Base-by-base conservation (phyloP, 2,797 vertebrate species). In the Lutjanus argentimaculatus region DNA sequence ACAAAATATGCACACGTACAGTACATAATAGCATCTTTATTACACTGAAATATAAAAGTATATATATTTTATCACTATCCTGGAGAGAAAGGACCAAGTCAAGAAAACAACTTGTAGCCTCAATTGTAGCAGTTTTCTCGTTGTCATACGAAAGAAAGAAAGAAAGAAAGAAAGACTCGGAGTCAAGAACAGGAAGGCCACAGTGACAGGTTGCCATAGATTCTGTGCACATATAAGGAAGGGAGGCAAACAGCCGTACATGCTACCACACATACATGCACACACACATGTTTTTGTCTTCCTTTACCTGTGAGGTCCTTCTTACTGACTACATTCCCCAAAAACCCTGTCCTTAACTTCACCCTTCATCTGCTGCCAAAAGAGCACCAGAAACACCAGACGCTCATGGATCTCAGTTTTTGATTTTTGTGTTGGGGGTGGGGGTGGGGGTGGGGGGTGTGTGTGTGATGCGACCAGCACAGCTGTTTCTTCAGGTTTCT, bases 11-110 rank as follows among this genome's bases (percentile, higher is more conserved):
- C 92, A 93, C 91, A 92, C 89, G 75, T 85, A 88, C 85, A 88
- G 88, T 94, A 94, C 91, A 93, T 95, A 95, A 95, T 95, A 94
- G 92, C 87, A 93, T 96, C 93, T 95, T 96, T 95, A 96, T 95
- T 95, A 94, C 95, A 96, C 94, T 86, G 93, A 95, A 95, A 95
- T 96, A 96, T 96, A 96, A 96, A 96, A 96, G 95, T 95, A 95
- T 95, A 96, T 94, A 95, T 95, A 95, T 94, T 93, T 30, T 94
- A 92, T 95, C 93, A 94, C 91, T 92, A 93, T 94, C 90, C 88
- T 92, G 93, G 90, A 95, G 93, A 95, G 92, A 95, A 94, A 94
- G 89, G 93, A 95, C 92, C 85, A 91, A 94, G 90, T 95, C 91
- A 94, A 93, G 91, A 95, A 94, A 95, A 94, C 91, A 92, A 87